phyloP scores from a whole-genome alignment of 2,797 vertebrate genomes.

The Ammospiza maritima region DNA sequence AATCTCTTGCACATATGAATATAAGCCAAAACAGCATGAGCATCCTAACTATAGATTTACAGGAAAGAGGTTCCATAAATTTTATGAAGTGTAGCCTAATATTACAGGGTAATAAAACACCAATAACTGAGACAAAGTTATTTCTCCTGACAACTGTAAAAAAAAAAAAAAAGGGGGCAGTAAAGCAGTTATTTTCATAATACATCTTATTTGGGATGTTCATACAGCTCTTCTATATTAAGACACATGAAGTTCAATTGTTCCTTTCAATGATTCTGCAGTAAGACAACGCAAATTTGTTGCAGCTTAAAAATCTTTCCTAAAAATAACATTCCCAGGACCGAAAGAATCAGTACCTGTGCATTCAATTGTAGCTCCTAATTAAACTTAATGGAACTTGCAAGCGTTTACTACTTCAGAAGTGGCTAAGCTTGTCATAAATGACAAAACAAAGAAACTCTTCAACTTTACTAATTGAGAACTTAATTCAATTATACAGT shows the following conservation, averaged over 20 bases:
- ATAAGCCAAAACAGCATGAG: neutral
- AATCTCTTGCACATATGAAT: neutral
- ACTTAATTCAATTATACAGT: constrained; percentile 6
- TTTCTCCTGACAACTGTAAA: neutral
- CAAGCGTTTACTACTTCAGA: neutral
- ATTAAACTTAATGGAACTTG: neutral
- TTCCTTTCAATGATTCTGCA: neutral
- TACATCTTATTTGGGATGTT: neutral
- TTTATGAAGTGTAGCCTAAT: neutral
- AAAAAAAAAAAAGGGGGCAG: neutral
- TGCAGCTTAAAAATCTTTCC: neutral
- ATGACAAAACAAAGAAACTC: constrained; percentile 8
- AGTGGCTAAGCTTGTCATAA: neutral
- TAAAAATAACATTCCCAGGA: neutral
- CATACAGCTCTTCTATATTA: neutral
- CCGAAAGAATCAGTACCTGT: neutral
- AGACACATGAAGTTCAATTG: neutral
- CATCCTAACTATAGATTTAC: neutral
- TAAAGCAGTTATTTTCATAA: neutral
- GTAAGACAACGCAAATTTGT: neutral
- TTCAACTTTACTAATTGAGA: constrained; percentile 17
- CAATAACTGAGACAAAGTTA: neutral
- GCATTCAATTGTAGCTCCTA: neutral
- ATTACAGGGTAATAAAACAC: neutral
- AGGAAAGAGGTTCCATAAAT: neutral